Base-by-base conservation (phyloP, 2,888 invertebrate genomes). In the Dusona sp. region DNA sequence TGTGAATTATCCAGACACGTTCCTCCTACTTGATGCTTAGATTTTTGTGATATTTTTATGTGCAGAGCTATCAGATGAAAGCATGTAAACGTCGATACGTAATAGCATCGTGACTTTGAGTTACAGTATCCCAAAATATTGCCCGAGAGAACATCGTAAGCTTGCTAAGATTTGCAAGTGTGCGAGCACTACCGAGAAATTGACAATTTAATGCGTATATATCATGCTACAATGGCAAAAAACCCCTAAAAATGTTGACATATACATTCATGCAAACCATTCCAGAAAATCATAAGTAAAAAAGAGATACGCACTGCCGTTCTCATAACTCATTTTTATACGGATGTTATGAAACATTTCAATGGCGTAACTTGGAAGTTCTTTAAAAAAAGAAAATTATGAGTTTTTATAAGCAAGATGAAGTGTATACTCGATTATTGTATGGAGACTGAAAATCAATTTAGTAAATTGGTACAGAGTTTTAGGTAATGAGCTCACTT, bases 71-170 rank as follows among this genome's bases (percentile, higher is more conserved):
- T 72, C 78, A 78, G 64, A 29, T 25, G 19, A 64, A 25, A n/a
- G 36, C 36, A 79, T 70, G 79, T 2, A 42, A 11, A 13, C 13
- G 42, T 83, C 72, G 67, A 83, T 83, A 61, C 78, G n/a, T 67
- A 70, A 29, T 48, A 68, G 38, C 29, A 36, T 61, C 54, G 57
- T 78, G 78, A 72, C 73, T 83, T 83, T 73, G 78, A 83, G 73
- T 73, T 79, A 83, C 78, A 11, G 73, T 45, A 77, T 78, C 70
- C 54, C 57, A 48, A 67, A 79, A 57, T 54, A 57, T 79, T 19
- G 22, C 57, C 72, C 19, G n/a, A 33, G 51, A 13, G 42, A 25
- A 51, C 4, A 22, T 45, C n/a, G 65, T 64, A 54, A 79, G 72
- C 36, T n/a, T 3, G 16, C 33, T 83, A 79, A 83, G 67, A 67